Percentiles rank a stretch among this genome's conserved stretches.
Evolutionary conservation across 2,113 vertebrate species (phyloP).

Genomic region (Salvelinus fontinalis): DNA sequence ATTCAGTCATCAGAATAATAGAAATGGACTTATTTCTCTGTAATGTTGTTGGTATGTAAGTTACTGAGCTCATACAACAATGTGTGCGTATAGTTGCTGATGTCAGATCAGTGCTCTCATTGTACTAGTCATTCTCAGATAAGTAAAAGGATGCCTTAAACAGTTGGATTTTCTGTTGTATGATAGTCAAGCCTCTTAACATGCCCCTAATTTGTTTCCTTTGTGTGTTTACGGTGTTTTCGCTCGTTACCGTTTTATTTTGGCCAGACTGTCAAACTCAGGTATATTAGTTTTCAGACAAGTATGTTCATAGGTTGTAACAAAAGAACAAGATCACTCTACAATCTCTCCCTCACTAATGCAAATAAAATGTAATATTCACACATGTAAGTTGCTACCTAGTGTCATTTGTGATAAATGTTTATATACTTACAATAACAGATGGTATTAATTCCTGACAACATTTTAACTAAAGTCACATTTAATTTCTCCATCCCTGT

Average conservation of each 20-base stretch:
- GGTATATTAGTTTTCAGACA: conserved; percentile 31
- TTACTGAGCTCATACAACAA: not conserved
- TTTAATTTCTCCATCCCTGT: not conserved
- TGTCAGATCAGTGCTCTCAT: conserved; percentile 12
- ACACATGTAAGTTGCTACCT: not conserved
- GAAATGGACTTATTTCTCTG: not conserved
- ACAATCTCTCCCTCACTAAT: conserved; percentile 38
- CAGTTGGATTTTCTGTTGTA: not conserved
- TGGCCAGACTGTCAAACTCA: conserved; percentile 47
- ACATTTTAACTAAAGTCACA: too few relatives aligned
- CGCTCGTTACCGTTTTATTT: conserved; percentile 23
- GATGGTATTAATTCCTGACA: too few relatives aligned
- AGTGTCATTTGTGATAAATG: not conserved
- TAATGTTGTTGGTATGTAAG: not conserved
- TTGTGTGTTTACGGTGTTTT: conserved; percentile 20
- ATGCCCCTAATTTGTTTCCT: not conserved
- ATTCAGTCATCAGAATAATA: not conserved
- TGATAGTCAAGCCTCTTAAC: not conserved
- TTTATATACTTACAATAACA: too few relatives aligned
- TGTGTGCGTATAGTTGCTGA: conserved; percentile 6
- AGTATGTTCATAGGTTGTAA: conserved; percentile 9
- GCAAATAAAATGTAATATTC: conserved; percentile 47
- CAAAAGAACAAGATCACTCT: conserved; percentile 27
- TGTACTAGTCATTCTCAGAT: conserved; percentile 15
- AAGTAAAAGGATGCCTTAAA: conserved; percentile 55